Evolutionary conservation across 2,888 invertebrate genomes (phyloP).

Genomic region (Junonia oenone): DNA sequence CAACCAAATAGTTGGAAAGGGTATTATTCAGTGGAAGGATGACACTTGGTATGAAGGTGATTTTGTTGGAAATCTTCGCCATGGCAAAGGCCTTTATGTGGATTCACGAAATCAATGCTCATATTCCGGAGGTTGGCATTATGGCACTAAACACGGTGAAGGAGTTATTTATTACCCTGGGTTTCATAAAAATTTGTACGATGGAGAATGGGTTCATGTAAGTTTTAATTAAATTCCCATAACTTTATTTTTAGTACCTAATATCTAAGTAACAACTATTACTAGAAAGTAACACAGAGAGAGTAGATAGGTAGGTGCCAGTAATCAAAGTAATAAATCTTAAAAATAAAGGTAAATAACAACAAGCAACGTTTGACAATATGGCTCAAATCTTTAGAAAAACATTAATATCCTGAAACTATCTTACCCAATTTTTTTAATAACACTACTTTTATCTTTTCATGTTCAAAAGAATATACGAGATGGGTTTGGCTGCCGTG

Average conservation of each 20-base stretch:
- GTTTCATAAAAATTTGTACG: conserved; percentile 54
- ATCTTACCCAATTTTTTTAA: too few relatives aligned
- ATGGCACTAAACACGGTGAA: conserved; percentile 65
- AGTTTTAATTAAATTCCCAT: conserved; percentile 29
- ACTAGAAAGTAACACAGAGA: too few relatives aligned
- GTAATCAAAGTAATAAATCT: too few relatives aligned
- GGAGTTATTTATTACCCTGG: conserved; percentile 56
- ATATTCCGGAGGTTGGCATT: conserved; percentile 69
- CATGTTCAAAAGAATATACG: conserved; percentile 54
- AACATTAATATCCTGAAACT: too few relatives aligned
- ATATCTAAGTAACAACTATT: too few relatives aligned
- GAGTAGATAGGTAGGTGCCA: too few relatives aligned
- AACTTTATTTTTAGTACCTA: too few relatives aligned
- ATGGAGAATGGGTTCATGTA: conserved; percentile 63
- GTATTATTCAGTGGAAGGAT: conserved; percentile 75
- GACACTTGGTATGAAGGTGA: conserved; percentile 80
- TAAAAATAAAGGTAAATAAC: too few relatives aligned
- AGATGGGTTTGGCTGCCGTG: conserved; percentile 61
- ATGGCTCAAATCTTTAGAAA: not conserved
- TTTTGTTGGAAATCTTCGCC: conserved; percentile 75
- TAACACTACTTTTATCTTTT: not conserved
- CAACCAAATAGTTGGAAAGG: conserved; percentile 77
- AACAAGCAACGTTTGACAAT: too few relatives aligned
- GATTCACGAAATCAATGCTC: conserved; percentile 57
- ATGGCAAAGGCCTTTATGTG: conserved; percentile 75